Conservation (phyloP, 2,888 invertebrate genomes). For the Spodoptera exigua region DNA sequence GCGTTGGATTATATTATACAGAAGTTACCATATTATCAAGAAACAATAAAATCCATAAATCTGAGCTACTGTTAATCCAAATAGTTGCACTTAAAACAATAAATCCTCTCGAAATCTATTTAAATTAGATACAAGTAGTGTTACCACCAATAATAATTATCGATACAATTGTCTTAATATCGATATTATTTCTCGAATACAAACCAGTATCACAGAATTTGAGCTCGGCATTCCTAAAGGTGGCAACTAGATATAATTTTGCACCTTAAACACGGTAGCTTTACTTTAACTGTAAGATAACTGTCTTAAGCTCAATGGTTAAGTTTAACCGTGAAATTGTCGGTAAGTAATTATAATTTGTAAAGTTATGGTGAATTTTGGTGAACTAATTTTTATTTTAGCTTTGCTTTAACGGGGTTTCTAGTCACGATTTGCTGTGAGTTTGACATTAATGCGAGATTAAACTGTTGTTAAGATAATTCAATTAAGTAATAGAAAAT, state of each 20-base stretch:
- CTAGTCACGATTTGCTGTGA: too few species aligned
- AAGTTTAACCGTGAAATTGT: slow-evolving; percentile 39
- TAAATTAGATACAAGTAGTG: slow-evolving; percentile 26
- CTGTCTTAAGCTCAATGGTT: slow-evolving; percentile 28
- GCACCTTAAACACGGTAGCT: slow-evolving; percentile 43
- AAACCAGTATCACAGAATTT: slow-evolving; percentile 51
- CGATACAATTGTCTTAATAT: slow-evolving; percentile 30
- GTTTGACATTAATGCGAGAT: too few species aligned
- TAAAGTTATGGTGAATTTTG: slow-evolving; percentile 4
- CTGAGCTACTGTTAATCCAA: slow-evolving; percentile 8
- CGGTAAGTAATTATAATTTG: slow-evolving; percentile 21
- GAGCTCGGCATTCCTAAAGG: slow-evolving; percentile 44
- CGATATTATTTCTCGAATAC: slow-evolving; percentile 44
- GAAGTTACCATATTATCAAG: too few species aligned
- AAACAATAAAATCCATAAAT: too few species aligned
- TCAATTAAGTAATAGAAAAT: too few species aligned
- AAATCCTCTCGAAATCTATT: slow-evolving; percentile 23
- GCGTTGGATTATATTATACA: too few species aligned
- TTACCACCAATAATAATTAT: slow-evolving; percentile 37
- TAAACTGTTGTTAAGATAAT: too few species aligned
- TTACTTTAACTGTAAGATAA: slow-evolving; percentile 38
- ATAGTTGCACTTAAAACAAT: slow-evolving; percentile 9
- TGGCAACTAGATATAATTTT: slow-evolving; percentile 44
- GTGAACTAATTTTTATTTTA: slow-evolving; percentile 17
- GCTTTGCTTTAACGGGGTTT: neutral